These are phyloP conservation scores for Chondrosia reniformis DNA, from an alignment of 37 sponge, comb jelly and placozoan species.

Conservation along the genomic window DNA sequence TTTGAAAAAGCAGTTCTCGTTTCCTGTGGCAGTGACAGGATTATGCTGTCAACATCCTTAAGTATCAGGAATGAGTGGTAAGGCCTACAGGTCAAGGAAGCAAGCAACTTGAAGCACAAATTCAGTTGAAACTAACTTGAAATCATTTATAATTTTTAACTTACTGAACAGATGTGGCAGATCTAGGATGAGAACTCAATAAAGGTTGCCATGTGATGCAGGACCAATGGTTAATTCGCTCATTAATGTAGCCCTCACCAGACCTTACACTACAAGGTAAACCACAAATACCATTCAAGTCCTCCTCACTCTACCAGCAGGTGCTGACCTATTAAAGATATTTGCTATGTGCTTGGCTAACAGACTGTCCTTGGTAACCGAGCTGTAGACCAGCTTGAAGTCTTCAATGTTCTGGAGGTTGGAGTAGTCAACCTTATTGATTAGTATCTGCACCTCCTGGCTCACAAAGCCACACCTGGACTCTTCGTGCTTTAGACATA, in stretches of 20 bases:
- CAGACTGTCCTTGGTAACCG: conserved; percentile 7
- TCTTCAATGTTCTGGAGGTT: background rate
- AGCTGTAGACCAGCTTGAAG: conserved; percentile 4
- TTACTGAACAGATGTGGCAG: too few relatives aligned
- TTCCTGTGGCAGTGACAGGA: conserved; percentile 36
- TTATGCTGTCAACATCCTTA: conserved; percentile 28
- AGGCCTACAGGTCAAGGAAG: background rate
- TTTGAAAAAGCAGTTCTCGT: conserved; percentile 4
- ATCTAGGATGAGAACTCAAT: background rate
- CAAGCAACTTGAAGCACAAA: too few relatives aligned
- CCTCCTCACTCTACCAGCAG: background rate
- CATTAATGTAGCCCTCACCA: conserved; percentile 24
- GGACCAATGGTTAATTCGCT: conserved; percentile 65
- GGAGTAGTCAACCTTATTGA: conserved; percentile 17
- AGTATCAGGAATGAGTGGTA: conserved; percentile 41
- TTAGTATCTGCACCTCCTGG: background rate
- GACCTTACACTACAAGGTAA: conserved; percentile 29
- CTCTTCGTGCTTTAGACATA: conserved; percentile 11
- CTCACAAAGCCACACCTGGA: conserved; percentile 10
- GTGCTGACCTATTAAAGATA: background rate
- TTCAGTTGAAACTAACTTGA: too few relatives aligned
- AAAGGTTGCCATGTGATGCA: background rate
- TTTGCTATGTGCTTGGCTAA: background rate
- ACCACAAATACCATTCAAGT: background rate
- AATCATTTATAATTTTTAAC: too few relatives aligned